Base-by-base conservation (phyloP, 2,113 vertebrate species). In the Bubo bubo region DNA sequence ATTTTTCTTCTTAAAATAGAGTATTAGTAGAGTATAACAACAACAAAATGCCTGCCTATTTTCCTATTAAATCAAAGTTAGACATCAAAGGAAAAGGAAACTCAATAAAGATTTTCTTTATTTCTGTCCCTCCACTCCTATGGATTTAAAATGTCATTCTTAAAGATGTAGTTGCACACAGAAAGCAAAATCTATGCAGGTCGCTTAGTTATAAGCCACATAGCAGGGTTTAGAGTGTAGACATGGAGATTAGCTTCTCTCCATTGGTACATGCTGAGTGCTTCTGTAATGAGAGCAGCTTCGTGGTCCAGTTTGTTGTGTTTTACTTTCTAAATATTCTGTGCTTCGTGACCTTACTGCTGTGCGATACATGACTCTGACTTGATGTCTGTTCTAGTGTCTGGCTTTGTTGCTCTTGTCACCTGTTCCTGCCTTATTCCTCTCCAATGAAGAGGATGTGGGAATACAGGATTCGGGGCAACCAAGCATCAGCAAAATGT, bases 321-420 rank as follows among this genome's bases (percentile, higher is more conserved):
- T 49, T 82, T 88, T 6, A 2, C 20, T 56, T 64, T 55, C 37
- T 8, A 16, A 76, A 39, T 15, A 8, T 32, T 34, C 30, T 7
- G 32, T 8, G 3, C 23, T 53, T 64, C 21, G 55, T 39, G 68
- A 18, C 64, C 49, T 37, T 23, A 20, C 43, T 43, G 66, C 49
- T 34, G 23, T 17, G 4, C 7, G 50, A 30, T 21, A 5, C 5
- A 0, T 12, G 41, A 30, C 71, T 72, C 39, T n/a, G 49, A 0
- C 74, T 7, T 5, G 9, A 1, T 60, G 43, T 53, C 45, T 50
- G n/a, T 30, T 72, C 62, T 79, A 60, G 24, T 58, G 74, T 11
- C 66, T 88, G 41, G 50, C 50, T 52, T 49, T 66, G 68, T 79
- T 93, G 7, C 22, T 80, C 67, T 22, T 55, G 76, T 81, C 56